Evolutionary conservation across 37 sponge, comb jelly and placozoan species (phyloP).

Genomic region (Eunapius fragilis): DNA sequence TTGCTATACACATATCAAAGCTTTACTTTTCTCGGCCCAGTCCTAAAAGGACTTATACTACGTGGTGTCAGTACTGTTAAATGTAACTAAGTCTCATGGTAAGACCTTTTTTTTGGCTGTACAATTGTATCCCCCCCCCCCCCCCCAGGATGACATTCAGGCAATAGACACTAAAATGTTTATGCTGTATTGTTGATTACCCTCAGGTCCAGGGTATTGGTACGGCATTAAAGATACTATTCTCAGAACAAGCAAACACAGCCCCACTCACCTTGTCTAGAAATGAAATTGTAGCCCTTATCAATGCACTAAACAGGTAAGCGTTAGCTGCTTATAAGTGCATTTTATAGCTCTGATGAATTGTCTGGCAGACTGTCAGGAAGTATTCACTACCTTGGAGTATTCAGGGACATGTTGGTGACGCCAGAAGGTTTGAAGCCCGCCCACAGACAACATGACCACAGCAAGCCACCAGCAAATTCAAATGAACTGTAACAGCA

Average conservation of each 20-base stretch:
- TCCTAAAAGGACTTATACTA: no score
- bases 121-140: no score
- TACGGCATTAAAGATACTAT: slow-evolving; percentile 95
- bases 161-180: no score
- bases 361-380: slow-evolving; percentile 13
- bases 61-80: no score
- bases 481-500: not conserved
- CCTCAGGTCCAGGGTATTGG: slow-evolving; percentile 84
- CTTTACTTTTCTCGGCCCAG: no score
- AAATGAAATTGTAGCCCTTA: slow-evolving; percentile 86
- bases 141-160: no score
- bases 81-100: no score
- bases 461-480: not conserved
- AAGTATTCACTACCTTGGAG: slow-evolving; percentile 27
- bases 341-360: no score
- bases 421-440: not conserved
- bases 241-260: slow-evolving; percentile 33
- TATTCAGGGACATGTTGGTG: slow-evolving; percentile 21
- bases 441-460: not conserved
- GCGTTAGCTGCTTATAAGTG: not conserved
- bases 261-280: slow-evolving; percentile 50
- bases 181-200: no score
- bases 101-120: no score
- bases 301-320: slow-evolving; percentile 93
- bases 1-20: no score